These are phyloP conservation scores for Chiloscyllium plagiosum DNA, from an alignment of 2,113 vertebrate species.

Conservation along the genomic window DNA sequence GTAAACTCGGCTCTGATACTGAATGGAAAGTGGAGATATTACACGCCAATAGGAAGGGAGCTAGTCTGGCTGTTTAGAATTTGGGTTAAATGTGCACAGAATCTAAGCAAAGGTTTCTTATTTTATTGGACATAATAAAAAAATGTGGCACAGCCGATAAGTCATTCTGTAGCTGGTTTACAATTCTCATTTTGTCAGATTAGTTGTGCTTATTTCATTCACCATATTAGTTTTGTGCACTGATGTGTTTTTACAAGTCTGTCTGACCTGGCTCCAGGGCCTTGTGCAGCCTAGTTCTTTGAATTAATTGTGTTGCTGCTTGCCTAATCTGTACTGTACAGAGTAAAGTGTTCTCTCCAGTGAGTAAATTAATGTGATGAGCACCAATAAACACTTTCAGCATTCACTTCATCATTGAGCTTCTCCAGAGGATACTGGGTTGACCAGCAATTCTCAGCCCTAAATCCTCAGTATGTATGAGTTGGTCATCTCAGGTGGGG, in stretches of 20 bases:
- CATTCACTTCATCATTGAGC: not conserved
- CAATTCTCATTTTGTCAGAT: not conserved
- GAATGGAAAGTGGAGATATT: not conserved
- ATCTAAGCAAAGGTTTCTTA: not conserved
- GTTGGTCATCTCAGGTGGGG: not conserved
- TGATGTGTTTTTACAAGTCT: conserved; percentile 5
- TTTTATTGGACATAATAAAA: conserved; percentile 9
- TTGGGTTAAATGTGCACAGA: not conserved
- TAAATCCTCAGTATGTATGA: not conserved
- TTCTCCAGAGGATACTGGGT: not conserved
- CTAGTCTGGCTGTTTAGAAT: not conserved
- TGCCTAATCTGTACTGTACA: not conserved
- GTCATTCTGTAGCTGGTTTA: not conserved
- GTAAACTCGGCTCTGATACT: not conserved
- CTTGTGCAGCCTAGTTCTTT: not conserved
- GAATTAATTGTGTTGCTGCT: not conserved
- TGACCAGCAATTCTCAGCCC: too few relatives aligned
- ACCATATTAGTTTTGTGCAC: not conserved
- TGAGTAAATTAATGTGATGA: conserved; percentile 9
- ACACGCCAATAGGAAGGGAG: not conserved
- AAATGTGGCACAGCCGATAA: not conserved
- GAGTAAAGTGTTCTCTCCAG: not conserved
- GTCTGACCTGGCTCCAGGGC: conserved; percentile 5
- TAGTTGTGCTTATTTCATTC: conserved; percentile 15
- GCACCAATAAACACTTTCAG: not conserved